Percentiles rank a stretch among this genome's conserved stretches.
Evolutionary conservation across 23 tunicate species (phyloP).

Genomic region (Aplidium turbinatum): DNA sequence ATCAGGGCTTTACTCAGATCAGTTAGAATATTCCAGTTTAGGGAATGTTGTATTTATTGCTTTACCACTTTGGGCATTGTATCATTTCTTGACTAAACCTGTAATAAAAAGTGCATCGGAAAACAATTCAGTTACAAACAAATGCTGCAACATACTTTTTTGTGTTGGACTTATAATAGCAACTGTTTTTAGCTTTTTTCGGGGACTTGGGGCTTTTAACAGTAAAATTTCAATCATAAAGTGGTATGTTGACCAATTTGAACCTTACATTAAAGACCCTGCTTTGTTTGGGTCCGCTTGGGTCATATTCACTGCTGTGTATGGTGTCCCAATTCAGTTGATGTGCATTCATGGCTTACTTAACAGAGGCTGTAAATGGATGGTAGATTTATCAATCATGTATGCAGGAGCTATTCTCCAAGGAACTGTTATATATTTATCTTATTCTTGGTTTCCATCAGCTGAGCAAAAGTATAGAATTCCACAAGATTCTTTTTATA

Average conservation of each 20-base stretch:
- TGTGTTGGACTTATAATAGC: slow-evolving; percentile 22
- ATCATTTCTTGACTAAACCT: not conserved
- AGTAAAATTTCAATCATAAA: slow-evolving; percentile 43
- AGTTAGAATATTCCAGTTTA: slow-evolving; percentile 39
- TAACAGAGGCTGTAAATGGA: slow-evolving; percentile 41
- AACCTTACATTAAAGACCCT: slow-evolving; percentile 66
- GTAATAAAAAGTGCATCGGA: not conserved
- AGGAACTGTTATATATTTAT: slow-evolving; percentile 31
- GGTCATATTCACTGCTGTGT: slow-evolving; percentile 45
- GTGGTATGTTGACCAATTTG: slow-evolving; percentile 49
- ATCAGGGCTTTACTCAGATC: slow-evolving; percentile 42
- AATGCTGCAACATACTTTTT: slow-evolving; percentile 4
- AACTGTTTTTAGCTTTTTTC: slow-evolving; percentile 28
- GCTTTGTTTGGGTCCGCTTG: slow-evolving; percentile 49
- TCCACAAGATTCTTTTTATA: not conserved
- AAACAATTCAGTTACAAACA: not conserved
- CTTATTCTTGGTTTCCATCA: slow-evolving; percentile 48
- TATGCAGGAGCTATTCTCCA: slow-evolving; percentile 55
- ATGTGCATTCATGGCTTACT: slow-evolving; percentile 25
- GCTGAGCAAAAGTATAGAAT: slow-evolving; percentile 30
- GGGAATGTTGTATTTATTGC: slow-evolving; percentile 46
- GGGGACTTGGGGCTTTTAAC: slow-evolving; percentile 69
- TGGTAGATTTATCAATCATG: slow-evolving; percentile 36
- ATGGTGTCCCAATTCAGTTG: slow-evolving; percentile 59
- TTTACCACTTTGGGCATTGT: slow-evolving; percentile 50